These are phyloP conservation scores for Zaprionus capensis DNA, from an alignment of 1,140 invertebrate species.

Conservation along the genomic window DNA sequence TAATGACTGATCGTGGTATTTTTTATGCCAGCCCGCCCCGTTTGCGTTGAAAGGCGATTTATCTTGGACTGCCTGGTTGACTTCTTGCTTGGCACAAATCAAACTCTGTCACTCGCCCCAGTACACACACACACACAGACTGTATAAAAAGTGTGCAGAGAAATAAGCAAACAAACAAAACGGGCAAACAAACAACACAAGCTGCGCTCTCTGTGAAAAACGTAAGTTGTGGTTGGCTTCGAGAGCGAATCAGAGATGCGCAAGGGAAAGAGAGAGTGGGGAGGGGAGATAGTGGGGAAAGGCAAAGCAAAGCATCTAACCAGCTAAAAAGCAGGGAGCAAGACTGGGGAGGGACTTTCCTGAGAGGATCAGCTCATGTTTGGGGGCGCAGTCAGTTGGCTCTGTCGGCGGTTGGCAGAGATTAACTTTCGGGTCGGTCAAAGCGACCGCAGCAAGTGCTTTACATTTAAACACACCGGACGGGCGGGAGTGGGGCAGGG, in stretches of 20 bases:
- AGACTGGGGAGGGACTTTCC: neutral
- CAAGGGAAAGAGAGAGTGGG: constrained; percentile 2
- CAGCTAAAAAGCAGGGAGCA: constrained; percentile 23
- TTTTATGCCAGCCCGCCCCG: constrained; percentile 67
- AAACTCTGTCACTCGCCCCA: constrained; percentile 12
- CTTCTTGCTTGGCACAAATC: constrained; percentile 54
- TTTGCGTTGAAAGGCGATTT: constrained; percentile 82
- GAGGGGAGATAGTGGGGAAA: constrained; percentile 11
- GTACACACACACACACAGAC: constrained; percentile 1
- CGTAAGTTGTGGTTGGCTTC: constrained; percentile 69
- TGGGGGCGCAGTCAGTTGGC: constrained; percentile 22
- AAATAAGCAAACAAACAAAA: constrained; percentile 71
- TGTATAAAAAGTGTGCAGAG: constrained; percentile 68
- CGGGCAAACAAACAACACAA: constrained; percentile 44
- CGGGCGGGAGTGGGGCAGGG: constrained; percentile 5
- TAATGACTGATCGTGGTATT: constrained; percentile 84
- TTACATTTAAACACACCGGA: constrained; percentile 69
- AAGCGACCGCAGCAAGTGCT: constrained; percentile 81
- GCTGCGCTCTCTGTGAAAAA: constrained; percentile 61
- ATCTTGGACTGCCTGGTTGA: constrained; percentile 73
- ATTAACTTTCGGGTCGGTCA: constrained; percentile 82
- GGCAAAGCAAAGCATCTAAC: constrained; percentile 74
- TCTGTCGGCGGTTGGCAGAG: constrained; percentile 75
- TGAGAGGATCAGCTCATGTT: constrained; percentile 7
- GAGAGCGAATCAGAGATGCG: constrained; percentile 29